Evolutionary conservation across 2,113 vertebrate species (phyloP), one percentile per base, ranked within the genome.

Genomic region (Tilapia sparmanii): DNA sequence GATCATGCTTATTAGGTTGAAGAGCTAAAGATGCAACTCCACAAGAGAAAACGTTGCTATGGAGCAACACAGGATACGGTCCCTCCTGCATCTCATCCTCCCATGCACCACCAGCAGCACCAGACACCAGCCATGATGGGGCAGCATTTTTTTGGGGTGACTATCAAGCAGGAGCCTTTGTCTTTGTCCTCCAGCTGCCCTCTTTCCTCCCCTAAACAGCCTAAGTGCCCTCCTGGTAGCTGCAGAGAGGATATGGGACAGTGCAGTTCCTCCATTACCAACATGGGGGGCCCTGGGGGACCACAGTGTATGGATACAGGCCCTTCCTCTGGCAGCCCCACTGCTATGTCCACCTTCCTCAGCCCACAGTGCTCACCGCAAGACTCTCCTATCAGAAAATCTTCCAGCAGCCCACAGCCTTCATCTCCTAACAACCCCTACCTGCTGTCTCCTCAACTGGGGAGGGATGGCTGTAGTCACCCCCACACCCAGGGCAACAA

Each of bases 331-430:
- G 96, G 96, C 68, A 97, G 94, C 94, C 94, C 96, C 84, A 89
- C 96, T 12, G 88, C 96, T 31, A 95, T 98, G 90, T 97, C 98
- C 0, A 97, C 98, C 2, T 99, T 99, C 93, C 97, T 99, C 85
- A 99, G 98, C 91, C 98, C 99, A 0, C 98, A 99, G 95, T 98
- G 98, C 89, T 99, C 99, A 1, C 99, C 99, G 0, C 98, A 98
- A 92, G 98, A 98, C 88, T 98, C 98, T 0, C 97, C 98, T 0
- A 93, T 97, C 0, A 96, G 96, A 47, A 97, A 96, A 50, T 90
- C 95, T 10, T 94, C 97, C 2, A 96, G 96, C 71, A 98, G 98
- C 92, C 98, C 98, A 0, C 98, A 98, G 90, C 97, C 99, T 0
- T 97, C 98, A 0, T 98, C 99, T 2, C 98, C 99, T 10, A 98